Conservation (phyloP, 1,140 invertebrate genomes). For the Drosophila arawakana region DNA sequence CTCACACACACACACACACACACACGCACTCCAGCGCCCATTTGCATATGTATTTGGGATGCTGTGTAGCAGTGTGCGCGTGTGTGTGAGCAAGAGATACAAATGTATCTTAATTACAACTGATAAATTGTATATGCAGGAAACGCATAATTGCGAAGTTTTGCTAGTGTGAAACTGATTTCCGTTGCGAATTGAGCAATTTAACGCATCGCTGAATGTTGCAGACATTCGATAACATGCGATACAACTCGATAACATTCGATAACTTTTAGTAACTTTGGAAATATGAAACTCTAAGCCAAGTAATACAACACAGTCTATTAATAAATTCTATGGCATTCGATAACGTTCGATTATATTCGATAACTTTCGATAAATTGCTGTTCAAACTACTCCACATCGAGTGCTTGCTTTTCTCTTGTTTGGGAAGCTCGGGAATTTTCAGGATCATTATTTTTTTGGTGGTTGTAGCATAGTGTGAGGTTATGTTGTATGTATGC, state of each 20-base stretch:
- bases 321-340: no score
- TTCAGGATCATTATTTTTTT: no score
- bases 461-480: not conserved
- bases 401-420: no score
- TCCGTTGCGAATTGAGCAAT: not conserved
- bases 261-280: no score
- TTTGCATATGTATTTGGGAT: constrained; percentile 13
- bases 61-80: not conserved
- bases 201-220: not conserved
- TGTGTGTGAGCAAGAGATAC: constrained; percentile 13
- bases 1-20: constrained; percentile 12
- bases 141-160: not conserved
- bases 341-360: no score
- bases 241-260: no score
- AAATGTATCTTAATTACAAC: constrained; percentile 27
- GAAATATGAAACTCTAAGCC: no score
- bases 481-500: constrained; percentile 21
- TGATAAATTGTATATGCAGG: constrained; percentile 5
- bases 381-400: no score
- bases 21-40: constrained; percentile 21
- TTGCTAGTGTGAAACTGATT: not conserved
- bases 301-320: no score
- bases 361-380: no score
- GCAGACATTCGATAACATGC: no score
- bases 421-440: no score